phyloP scores from a whole-genome alignment of 1,140 invertebrate species.

The Oscheius sp. region DNA sequence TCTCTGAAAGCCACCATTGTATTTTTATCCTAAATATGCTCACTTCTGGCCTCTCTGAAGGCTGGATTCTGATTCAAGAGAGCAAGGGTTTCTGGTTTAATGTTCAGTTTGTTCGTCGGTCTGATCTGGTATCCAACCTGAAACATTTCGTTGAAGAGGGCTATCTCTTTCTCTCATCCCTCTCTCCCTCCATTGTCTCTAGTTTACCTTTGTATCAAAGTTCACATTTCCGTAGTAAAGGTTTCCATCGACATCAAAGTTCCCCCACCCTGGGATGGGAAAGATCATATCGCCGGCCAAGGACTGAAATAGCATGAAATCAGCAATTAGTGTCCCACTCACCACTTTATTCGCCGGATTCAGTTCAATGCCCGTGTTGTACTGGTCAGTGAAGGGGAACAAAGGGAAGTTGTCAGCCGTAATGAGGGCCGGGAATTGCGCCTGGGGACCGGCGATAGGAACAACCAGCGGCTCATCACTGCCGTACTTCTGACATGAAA shows the following conservation, averaged over 20 bases:
- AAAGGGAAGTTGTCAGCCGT: conserved; percentile 47
- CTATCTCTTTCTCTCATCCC: neutral
- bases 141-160: neutral
- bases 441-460: conserved; percentile 33
- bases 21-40: neutral
- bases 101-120: conserved; percentile 44
- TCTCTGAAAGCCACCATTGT: conserved; percentile 28
- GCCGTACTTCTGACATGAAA: conserved; percentile 34
- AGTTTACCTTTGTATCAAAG: conserved; percentile 36
- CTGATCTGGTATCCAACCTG: conserved; percentile 40
- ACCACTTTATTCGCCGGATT: conserved; percentile 49
- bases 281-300: conserved; percentile 44
- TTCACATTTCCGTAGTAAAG: conserved; percentile 44
- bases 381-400: conserved; percentile 47
- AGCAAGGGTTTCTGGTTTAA: conserved; percentile 46
- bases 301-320: conserved; percentile 13
- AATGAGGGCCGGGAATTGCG: conserved; percentile 41
- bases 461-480: conserved; percentile 42
- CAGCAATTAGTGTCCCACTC: neutral
- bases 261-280: conserved; percentile 45
- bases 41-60: conserved; percentile 47
- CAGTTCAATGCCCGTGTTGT: conserved; percentile 44
- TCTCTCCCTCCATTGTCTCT: too few relatives aligned
- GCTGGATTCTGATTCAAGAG: conserved; percentile 43
- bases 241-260: conserved; percentile 46